Evolutionary conservation across 2,888 invertebrate genomes (phyloP), one percentile per base, ranked within the genome.

Genomic region (Emmelina monodactyla): DNA sequence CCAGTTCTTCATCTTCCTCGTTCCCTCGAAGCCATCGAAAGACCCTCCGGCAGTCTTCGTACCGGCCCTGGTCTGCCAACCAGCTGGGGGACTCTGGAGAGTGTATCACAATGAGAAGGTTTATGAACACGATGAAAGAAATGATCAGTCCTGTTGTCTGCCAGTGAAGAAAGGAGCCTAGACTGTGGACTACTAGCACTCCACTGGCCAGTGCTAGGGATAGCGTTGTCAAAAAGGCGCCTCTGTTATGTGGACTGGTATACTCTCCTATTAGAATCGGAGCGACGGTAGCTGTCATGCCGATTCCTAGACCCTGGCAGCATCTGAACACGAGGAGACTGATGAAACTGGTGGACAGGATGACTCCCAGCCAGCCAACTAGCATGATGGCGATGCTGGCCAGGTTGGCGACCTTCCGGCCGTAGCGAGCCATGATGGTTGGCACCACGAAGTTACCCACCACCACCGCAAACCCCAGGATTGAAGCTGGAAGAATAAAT

Each of bases 61-160:
- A 58, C 10, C 71, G 64, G 1, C 80, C 82, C 40, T 82, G 82
- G 19, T 80, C 72, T 0, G 84, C 69, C 13, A 88, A 50, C 85
- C 86, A 88, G 36, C 75, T 72, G 0, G 87, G 87, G 1, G 86
- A 82, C 55, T 88, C 88, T 0, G 84, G 85, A 1, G 63, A 59
- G 28, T 53, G 58, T 15, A 62, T 46, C 1, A 60, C 55, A 4
- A 66, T 57, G 0, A 66, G 14, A 16, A 84, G 51, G 15, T 82
- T 69, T 2, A 71, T 41, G 5, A 82, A 53, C 0, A 80, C 68
- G 3, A 82, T 53, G 1, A 58, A 39, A 0, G 67, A 63, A 37
- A 76, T 73, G 1, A 83, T 50, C 5, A 81, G 51, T 0, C 83
- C 83, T 2, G 81, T 75, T 2, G 53, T 54, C 46, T 79, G 63